These are phyloP conservation scores for Cassiopea xamachana DNA, from an alignment of 30 jellyfish, hydroid and myxozoan genomes.

Conservation along the genomic window DNA sequence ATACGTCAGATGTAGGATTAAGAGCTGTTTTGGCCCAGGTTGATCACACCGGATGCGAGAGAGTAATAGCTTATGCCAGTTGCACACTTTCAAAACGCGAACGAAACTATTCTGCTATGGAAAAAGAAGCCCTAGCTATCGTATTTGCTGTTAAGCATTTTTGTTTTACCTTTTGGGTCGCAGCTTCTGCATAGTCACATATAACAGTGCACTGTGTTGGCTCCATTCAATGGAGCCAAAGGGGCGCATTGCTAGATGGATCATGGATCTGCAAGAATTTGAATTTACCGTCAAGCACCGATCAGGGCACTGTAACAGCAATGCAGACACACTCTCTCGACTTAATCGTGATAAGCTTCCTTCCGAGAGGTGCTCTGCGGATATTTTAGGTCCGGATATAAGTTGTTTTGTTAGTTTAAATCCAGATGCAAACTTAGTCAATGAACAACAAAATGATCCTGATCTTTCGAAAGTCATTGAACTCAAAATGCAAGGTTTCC, in stretches of 20 bases:
- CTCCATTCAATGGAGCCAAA: conserved; percentile 48
- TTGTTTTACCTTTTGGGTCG: conserved; percentile 45
- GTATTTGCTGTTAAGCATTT: conserved; percentile 43
- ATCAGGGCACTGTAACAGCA: conserved; percentile 27
- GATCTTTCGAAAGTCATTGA: conserved; percentile 1
- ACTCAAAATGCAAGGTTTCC: conserved; percentile 1
- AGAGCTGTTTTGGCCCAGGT: conserved; percentile 54
- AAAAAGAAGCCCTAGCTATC: conserved; percentile 67
- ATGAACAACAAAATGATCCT: not conserved
- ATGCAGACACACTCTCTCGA: conserved; percentile 16
- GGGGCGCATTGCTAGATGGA: conserved; percentile 63
- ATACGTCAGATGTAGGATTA: conserved; percentile 40
- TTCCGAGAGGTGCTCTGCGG: conserved; percentile 2
- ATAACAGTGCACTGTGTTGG: conserved; percentile 49
- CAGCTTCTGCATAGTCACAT: conserved; percentile 31
- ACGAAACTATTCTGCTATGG: conserved; percentile 53
- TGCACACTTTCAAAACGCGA: conserved; percentile 42
- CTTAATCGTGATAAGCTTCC: not conserved
- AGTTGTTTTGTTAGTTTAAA: not conserved
- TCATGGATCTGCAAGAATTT: conserved; percentile 44
- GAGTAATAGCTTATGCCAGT: conserved; percentile 56
- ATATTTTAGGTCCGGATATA: not conserved
- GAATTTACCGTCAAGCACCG: conserved; percentile 39
- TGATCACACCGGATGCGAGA: conserved; percentile 33
- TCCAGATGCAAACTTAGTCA: conserved; percentile 6